phyloP scores from a whole-genome alignment of 2,113 vertebrate species.

The Leptobrachium leishanense region DNA sequence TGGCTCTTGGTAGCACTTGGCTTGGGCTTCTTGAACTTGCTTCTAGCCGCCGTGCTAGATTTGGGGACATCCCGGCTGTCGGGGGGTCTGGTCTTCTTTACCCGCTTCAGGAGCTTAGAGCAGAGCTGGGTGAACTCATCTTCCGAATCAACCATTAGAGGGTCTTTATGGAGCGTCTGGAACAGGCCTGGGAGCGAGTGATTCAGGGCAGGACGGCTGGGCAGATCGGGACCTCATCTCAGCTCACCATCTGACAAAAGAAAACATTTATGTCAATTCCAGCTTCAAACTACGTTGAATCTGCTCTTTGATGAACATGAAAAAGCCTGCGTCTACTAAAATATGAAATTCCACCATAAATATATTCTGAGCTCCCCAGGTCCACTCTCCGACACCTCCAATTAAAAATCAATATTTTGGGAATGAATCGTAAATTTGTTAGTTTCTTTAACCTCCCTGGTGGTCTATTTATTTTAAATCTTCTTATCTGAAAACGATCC shows the following conservation, averaged over 20 bases:
- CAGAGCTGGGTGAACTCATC: conserved; percentile 85
- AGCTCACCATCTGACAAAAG: not conserved
- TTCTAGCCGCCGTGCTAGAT: conserved; percentile 37
- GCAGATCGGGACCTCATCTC: conserved; percentile 8
- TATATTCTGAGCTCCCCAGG: no score
- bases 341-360: no score
- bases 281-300: no score
- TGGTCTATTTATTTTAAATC: no score
- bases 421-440: no score
- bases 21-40: conserved; percentile 53
- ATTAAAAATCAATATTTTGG: no score
- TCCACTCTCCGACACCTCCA: no score
- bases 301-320: no score
- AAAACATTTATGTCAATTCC: no score
- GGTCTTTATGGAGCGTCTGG: not conserved
- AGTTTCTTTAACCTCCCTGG: no score
- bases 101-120: conserved; percentile 74
- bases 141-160: conserved; percentile 85
- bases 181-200: not conserved
- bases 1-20: conserved; percentile 44
- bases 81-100: conserved; percentile 57
- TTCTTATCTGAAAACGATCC: no score
- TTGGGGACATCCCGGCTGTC: conserved; percentile 36
- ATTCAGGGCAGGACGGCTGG: not conserved
- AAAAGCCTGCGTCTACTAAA: no score